Conservation (phyloP, 1,140 invertebrate species). For the Calephelis nemesis region DNA sequence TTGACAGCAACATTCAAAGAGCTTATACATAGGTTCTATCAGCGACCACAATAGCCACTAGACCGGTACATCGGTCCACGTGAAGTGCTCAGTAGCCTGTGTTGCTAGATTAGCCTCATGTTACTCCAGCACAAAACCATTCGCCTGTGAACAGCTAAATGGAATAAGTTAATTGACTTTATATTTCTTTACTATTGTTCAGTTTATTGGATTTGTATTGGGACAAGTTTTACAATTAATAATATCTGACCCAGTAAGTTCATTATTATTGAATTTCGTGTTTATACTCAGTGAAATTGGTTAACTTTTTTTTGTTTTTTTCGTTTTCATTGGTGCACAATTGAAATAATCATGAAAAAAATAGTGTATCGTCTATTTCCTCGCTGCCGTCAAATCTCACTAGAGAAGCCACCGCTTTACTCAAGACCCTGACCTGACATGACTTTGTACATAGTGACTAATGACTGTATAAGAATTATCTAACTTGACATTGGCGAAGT, state of each 20-base stretch:
- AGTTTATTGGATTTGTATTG: background rate
- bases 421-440: no score
- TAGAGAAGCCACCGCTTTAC: no score
- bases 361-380: no score
- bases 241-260: background rate
- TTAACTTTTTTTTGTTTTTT: no score
- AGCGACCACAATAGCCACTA: conserved; percentile 14
- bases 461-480: no score
- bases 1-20: conserved; percentile 1
- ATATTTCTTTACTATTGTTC: background rate
- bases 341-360: no score
- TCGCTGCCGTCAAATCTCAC: no score
- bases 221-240: background rate
- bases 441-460: no score
- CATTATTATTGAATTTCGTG: no score
- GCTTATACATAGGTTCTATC: conserved; percentile 15
- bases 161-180: conserved; percentile 7
- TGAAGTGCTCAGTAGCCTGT: background rate
- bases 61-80: background rate
- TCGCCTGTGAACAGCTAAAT: conserved; percentile 1
- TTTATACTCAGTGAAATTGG: no score
- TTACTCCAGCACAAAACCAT: conserved; percentile 2
- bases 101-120: conserved; percentile 15
- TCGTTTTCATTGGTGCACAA: no score
- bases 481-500: no score